Evolutionary conservation across 2,113 vertebrate species (phyloP).

Genomic region (Propithecus coquereli): DNA sequence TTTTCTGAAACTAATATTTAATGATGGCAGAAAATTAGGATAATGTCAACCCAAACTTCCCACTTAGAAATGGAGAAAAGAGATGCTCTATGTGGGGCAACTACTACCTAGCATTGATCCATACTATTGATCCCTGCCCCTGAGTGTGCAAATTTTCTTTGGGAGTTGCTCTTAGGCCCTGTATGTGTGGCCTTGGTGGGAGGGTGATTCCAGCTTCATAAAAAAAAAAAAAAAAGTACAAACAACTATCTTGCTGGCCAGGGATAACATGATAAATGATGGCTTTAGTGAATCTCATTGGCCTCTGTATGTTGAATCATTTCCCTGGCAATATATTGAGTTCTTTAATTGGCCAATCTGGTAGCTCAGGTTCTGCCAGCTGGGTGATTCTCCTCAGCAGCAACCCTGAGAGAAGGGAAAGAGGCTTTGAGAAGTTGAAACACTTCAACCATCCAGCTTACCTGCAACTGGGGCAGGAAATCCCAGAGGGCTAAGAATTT

Average conservation of each 20-base stretch:
- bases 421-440: not conserved
- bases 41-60: not conserved
- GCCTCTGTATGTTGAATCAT: slow-evolving; percentile 53
- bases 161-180: not conserved
- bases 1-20: slow-evolving; percentile 46
- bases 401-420: not conserved
- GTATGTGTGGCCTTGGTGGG: not conserved
- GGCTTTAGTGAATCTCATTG: slow-evolving; percentile 41
- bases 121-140: not conserved
- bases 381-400: slow-evolving; percentile 35
- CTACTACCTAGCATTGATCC: not conserved
- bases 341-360: slow-evolving; percentile 66
- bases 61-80: not conserved
- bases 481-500: not conserved
- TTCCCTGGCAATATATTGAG: slow-evolving; percentile 59
- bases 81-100: not conserved
- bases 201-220: not conserved
- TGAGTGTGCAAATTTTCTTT: not conserved
- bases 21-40: slow-evolving; percentile 22
- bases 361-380: slow-evolving; percentile 53
- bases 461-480: not conserved
- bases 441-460: not conserved
- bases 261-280: slow-evolving; percentile 57
- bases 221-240: not conserved
- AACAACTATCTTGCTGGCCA: not conserved